These are phyloP conservation scores for Adelognathus sp. DNA, from an alignment of 2,888 invertebrate species.

Conservation along the genomic window DNA sequence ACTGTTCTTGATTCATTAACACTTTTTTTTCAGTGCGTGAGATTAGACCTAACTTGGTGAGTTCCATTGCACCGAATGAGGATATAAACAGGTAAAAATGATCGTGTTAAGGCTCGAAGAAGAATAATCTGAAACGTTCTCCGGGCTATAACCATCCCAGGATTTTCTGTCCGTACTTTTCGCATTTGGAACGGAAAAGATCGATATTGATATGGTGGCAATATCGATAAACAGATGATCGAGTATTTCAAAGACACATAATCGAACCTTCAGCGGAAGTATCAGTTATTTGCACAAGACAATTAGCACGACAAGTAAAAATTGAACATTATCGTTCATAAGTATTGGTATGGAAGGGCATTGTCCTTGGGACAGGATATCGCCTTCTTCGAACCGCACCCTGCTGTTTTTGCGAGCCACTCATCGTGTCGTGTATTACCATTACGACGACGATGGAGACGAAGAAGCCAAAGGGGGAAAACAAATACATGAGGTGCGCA, in stretches of 20 bases:
- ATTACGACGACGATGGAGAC: constrained; percentile 3
- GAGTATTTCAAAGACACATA: not conserved
- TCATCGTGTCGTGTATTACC: constrained; percentile 32
- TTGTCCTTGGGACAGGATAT: constrained; percentile 23
- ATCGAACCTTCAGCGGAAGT: not conserved
- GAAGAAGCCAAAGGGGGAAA: not conserved
- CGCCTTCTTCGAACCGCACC: not conserved
- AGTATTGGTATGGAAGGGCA: constrained; percentile 28
- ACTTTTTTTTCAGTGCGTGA: too few relatives aligned
- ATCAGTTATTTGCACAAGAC: not conserved
- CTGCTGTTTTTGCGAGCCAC: constrained; percentile 38
- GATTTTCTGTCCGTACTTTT: too few relatives aligned
- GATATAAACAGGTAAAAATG: constrained; percentile 14
- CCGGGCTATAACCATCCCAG: too few relatives aligned
- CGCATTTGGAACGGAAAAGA: constrained; percentile 4
- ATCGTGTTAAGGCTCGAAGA: too few relatives aligned
- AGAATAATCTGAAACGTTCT: too few relatives aligned
- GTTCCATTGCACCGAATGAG: constrained; percentile 31
- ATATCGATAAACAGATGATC: constrained; percentile 20
- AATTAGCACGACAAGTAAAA: not conserved
- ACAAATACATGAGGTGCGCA: not conserved
- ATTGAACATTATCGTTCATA: constrained; percentile 25
- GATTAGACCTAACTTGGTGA: constrained; percentile 22
- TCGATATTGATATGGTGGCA: not conserved
- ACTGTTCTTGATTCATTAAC: too few relatives aligned